Evolutionary conservation across 2,888 invertebrate genomes (phyloP).

Genomic region (Cataglyphis altisquamis): DNA sequence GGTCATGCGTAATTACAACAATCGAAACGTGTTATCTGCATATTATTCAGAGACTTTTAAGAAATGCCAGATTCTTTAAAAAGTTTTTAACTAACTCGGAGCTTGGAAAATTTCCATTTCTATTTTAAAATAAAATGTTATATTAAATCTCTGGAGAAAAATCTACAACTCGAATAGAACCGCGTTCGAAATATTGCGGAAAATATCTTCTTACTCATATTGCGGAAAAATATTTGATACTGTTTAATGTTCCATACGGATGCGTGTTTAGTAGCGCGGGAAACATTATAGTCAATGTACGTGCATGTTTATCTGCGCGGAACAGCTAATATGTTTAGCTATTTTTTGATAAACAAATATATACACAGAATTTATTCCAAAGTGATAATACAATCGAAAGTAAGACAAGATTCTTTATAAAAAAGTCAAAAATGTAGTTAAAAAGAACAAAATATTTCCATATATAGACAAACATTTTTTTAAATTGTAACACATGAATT

Average conservation of each 20-base stretch:
- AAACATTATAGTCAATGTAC: neutral
- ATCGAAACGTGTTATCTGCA: constrained; percentile 52
- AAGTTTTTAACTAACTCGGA: neutral
- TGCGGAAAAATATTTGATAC: neutral
- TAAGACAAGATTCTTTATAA: neutral
- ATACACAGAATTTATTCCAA: neutral
- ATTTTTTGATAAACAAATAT: neutral
- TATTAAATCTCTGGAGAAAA: neutral
- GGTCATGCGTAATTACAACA: constrained; percentile 56
- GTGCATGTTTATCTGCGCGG: neutral
- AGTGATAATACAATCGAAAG: neutral
- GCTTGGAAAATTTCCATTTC: neutral
- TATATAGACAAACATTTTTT: neutral
- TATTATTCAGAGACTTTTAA: neutral
- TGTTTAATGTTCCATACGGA: neutral
- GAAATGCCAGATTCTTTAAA: neutral
- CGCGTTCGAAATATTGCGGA: neutral
- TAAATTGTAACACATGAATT: neutral
- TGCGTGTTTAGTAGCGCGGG: neutral
- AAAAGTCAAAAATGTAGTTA: neutral
- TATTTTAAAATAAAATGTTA: neutral
- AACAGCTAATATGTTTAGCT: neutral
- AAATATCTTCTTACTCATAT: neutral
- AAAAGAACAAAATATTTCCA: neutral
- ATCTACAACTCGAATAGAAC: neutral